A percentile compares a stretch with the other conserved stretches of the same genome.
Conservation (phyloP, 2,797 vertebrate genomes). For the Fistularia commersonii region DNA sequence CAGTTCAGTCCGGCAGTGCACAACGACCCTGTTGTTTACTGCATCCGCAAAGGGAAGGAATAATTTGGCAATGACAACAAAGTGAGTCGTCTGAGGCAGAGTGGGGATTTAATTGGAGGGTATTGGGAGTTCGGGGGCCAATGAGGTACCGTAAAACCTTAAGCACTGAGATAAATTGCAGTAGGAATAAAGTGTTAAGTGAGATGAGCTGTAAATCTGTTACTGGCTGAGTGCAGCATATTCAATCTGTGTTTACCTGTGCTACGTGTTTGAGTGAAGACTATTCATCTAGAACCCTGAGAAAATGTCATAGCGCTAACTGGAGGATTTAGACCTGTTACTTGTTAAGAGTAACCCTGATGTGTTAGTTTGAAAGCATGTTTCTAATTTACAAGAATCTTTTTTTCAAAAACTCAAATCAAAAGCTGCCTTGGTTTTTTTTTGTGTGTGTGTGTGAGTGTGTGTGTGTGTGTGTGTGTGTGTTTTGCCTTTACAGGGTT, state of each 20-base stretch:
- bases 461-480: neutral
- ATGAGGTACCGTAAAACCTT: conserved; percentile 60
- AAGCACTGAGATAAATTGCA: conserved; percentile 47
- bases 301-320: conserved; percentile 4
- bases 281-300: neutral
- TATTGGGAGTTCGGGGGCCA: conserved; percentile 43
- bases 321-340: conserved; percentile 12
- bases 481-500: conserved; percentile 21
- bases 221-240: conserved; percentile 37
- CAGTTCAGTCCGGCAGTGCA: conserved; percentile 23
- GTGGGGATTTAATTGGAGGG: conserved; percentile 52
- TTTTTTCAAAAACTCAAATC: conserved; percentile 6
- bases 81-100: conserved; percentile 41
- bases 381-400: conserved; percentile 4
- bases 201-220: conserved; percentile 57
- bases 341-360: conserved; percentile 6
- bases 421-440: conserved; percentile 14
- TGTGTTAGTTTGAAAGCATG: conserved; percentile 6
- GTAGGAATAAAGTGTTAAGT: conserved; percentile 57
- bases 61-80: conserved; percentile 56
- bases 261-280: conserved; percentile 10
- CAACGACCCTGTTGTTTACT: conserved; percentile 50
- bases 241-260: conserved; percentile 1
- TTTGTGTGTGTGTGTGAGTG: too few species aligned
- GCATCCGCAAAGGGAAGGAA: conserved; percentile 47